Evolutionary conservation across 2,797 vertebrate genomes (phyloP), one percentile per base, ranked within the genome.

Genomic region (Champsocephalus gunnari): DNA sequence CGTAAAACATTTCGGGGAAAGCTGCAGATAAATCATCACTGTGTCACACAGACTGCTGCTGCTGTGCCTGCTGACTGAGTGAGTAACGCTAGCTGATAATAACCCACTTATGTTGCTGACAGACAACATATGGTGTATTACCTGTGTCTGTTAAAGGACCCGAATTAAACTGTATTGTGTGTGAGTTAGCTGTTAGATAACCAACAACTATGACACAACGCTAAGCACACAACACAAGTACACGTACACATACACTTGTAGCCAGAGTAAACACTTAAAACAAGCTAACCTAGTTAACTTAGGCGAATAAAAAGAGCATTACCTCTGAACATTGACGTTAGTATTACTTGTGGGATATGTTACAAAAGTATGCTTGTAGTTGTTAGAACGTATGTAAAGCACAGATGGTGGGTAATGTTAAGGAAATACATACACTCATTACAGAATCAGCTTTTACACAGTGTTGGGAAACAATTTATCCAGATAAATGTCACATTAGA

Each of bases 201-300:
- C 50, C 32, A 19, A 17, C 28, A 65, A 71, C 75, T 62, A 14
- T 77, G 76, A 84, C 58, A 79, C 67, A 68, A 71, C 73, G 34
- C 66, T 54, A 28, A 59, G 11, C 63, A 54, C 49, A 44, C 65
- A 21, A 75, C 76, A 76, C 77, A 81, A 85, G 86, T 89, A 51
- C 77, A 81, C 87, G 86, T 89, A 51, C 53, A 51, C 65, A 82
- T 77, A 85, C 89, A 90, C 89, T 76, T 92, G 88, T 86, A 84
- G 89, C 83, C 50, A 68, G 24, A 88, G 82, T 87, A 79, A 88
- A 89, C 82, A 84, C 3, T 79, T 71, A 66, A 38, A 34, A 56
- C 34, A 21, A 17, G 59, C 63, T 66, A 74, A 68, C 45, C 44
- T n/a, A n/a, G 16, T 43, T 19, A 56, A 60, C 17, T 1, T 8